Base-by-base conservation (phyloP, 2,113 vertebrate genomes). In the Lipophrys pholis region DNA sequence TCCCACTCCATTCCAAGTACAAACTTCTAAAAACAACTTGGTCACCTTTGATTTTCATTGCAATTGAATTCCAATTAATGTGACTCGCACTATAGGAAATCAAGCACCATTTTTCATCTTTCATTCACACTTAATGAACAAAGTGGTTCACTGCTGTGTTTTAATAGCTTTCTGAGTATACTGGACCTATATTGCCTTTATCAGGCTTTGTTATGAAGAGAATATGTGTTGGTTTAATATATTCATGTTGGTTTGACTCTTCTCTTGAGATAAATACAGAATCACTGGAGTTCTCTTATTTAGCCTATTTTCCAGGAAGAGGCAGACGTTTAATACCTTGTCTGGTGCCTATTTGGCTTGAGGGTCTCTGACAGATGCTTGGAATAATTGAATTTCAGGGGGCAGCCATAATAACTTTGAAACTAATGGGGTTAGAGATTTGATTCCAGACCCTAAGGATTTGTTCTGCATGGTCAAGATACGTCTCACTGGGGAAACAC, bases 351-450 rank as follows among this genome's bases (percentile, higher is more conserved):
- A 5, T 82, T 73, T 78, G 8, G 76, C 84, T 83, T 0, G 35
- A 73, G 84, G 80, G 58, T 74, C 21, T 69, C 42, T 67, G 48
- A 72, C 69, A 71, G 80, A 78, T 77, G 73, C 73, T 78, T 35
- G 0, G 30, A 73, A 81, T 76, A 76, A 84, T 79, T 81, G 61
- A 86, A 86, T 75, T 83, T 84, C 52, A 63, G 48, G 49, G 59
- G 68, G 59, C 63, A 70, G 51, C 69, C 60, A 50, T 62, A 76
- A 56, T 63, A 79, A 52, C 68, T 73, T 55, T 58, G 51, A 81
- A 69, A 66, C 54, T 69, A 81, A 84, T 57, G 46, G 39, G 68
- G 63, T 76, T 43, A 60, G 49, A 76, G 68, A 49, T 58, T 61
- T 61, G 57, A 81, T 76, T 78, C 36, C 21, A 72, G 5, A 69